A percentile compares a stretch with the other conserved stretches of the same genome.
These are phyloP conservation scores for Maccullochella peelii DNA, from an alignment of 2,113 vertebrate genomes.

Conservation along the genomic window DNA sequence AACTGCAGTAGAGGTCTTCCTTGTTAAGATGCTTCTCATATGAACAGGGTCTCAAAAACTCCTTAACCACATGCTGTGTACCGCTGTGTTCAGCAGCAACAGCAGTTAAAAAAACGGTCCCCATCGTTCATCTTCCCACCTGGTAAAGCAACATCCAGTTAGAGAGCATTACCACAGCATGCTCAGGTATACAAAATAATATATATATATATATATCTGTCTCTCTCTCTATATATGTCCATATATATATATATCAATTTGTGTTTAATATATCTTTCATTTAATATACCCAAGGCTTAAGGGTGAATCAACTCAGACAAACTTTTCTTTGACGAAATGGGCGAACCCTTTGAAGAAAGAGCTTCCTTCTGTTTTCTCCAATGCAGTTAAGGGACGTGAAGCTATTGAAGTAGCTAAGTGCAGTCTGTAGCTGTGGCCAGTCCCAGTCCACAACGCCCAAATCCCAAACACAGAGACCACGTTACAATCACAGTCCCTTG, in stretches of 20 bases:
- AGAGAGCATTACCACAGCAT: constrained; percentile 79
- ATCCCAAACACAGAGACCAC: constrained; percentile 26
- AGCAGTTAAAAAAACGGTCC: constrained; percentile 81
- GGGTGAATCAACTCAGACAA: constrained; percentile 72
- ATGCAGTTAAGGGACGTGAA: constrained; percentile 75
- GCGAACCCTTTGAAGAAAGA: constrained; percentile 53
- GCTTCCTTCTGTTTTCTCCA: constrained; percentile 65
- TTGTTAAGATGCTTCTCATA: constrained; percentile 44
- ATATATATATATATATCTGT: constrained; percentile 51
- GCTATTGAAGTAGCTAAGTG: constrained; percentile 73
- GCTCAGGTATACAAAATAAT: constrained; percentile 82
- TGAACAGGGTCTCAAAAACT: constrained; percentile 68
- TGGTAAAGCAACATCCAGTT: constrained; percentile 73
- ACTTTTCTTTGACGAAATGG: constrained; percentile 67
- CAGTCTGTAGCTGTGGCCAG: constrained; percentile 65
- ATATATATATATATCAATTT: constrained; percentile 52
- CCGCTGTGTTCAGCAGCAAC: constrained; percentile 63
- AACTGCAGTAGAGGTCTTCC: neutral
- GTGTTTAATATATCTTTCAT: constrained; percentile 72
- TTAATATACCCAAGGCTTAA: constrained; percentile 76
- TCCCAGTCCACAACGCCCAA: constrained; percentile 42
- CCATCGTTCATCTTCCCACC: constrained; percentile 71
- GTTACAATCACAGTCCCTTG: constrained; percentile 24
- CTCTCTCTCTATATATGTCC: too few relatives aligned
- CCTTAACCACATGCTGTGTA: constrained; percentile 65